phyloP scores from a whole-genome alignment of 2,888 invertebrate genomes.

The Halictus ligatus region DNA sequence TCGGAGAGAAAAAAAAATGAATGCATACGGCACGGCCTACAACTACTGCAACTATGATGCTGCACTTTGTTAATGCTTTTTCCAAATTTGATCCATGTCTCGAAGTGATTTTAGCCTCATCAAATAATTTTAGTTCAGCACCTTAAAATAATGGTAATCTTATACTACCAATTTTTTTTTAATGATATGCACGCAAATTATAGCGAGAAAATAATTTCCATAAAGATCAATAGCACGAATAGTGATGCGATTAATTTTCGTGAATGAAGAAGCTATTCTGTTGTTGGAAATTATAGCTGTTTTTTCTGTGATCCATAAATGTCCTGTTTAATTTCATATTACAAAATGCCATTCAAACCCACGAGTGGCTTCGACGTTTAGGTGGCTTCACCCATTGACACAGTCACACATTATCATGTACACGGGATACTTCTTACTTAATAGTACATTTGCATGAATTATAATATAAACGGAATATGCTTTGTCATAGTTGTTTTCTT shows the following conservation, averaged over 20 bases:
- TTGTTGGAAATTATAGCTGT: constrained; percentile 4
- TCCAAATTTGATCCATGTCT: background rate
- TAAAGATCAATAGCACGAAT: background rate
- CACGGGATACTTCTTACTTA: constrained; percentile 3
- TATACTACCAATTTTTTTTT: background rate
- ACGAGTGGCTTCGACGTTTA: constrained; percentile 75
- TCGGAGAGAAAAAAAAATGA: background rate
- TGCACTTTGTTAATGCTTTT: too few species aligned
- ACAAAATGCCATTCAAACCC: constrained; percentile 72
- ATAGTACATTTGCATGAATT: background rate
- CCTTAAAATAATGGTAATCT: background rate
- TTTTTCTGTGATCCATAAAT: constrained; percentile 69
- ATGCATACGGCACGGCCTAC: background rate
- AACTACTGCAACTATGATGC: background rate
- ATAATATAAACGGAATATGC: background rate
- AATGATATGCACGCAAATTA: too few species aligned
- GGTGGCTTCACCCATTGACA: constrained; percentile 74
- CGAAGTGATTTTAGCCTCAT: background rate
- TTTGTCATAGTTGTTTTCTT: background rate
- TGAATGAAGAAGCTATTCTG: background rate
- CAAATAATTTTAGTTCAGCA: background rate
- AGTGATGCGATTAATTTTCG: background rate
- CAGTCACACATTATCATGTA: constrained; percentile 33
- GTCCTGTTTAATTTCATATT: constrained; percentile 75
- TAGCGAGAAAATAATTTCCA: background rate